A percentile compares a stretch with the other conserved stretches of the same genome.
These are phyloP conservation scores for Thaleichthys pacificus DNA, from an alignment of 2,797 vertebrate species.

Conservation along the genomic window DNA sequence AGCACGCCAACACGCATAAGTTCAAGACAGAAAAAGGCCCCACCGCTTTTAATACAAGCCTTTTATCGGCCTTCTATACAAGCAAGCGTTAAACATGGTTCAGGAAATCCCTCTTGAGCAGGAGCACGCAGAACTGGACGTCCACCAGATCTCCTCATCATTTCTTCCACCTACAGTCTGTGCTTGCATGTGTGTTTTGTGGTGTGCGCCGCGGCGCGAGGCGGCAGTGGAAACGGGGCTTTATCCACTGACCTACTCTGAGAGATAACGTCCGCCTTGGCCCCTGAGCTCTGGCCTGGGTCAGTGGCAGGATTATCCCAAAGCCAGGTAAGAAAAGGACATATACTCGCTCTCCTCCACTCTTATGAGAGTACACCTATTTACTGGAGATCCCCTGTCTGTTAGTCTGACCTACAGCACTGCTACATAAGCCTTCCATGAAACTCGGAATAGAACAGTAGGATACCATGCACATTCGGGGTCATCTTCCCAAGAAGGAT, in stretches of 20 bases:
- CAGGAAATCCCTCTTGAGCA: constrained; percentile 20
- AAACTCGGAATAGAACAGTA: neutral
- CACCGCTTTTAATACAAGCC: neutral
- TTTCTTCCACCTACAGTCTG: too few relatives aligned
- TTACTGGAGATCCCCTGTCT: neutral
- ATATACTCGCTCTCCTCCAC: neutral
- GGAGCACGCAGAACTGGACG: too few relatives aligned
- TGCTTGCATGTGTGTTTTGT: too few relatives aligned
- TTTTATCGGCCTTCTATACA: neutral
- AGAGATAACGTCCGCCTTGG: constrained; percentile 72
- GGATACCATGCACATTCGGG: neutral
- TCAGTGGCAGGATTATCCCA: constrained; percentile 75
- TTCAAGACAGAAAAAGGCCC: neutral
- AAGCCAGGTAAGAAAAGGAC: constrained; percentile 61
- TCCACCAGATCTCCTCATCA: too few relatives aligned
- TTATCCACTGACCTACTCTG: constrained; percentile 80
- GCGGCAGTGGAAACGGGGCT: constrained; percentile 64
- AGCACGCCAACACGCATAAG: neutral
- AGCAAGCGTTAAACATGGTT: neutral
- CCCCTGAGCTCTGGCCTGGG: constrained; percentile 69
- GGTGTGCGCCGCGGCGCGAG: constrained; percentile 33
- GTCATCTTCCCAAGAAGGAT: neutral
- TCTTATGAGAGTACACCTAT: neutral
- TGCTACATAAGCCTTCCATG: neutral
- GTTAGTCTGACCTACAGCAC: neutral